Conservation (phyloP, 2,797 vertebrate genomes). For the Gambusia yucatana region DNA sequence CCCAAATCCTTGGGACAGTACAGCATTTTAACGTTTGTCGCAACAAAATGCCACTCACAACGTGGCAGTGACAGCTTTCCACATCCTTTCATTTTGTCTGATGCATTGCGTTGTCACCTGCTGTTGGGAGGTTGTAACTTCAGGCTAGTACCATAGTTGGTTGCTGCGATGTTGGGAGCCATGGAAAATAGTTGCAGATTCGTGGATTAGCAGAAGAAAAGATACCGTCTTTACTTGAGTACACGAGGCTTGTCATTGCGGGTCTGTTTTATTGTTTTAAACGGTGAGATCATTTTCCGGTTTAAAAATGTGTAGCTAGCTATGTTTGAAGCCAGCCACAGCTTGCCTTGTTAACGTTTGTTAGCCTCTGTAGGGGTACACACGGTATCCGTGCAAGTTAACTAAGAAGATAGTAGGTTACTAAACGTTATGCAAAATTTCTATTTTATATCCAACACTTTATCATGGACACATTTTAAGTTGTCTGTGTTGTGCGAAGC, state of each 20-base stretch:
- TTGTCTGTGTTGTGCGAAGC: conserved; percentile 25
- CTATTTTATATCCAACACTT: conserved; percentile 27
- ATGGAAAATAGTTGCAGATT: conserved; percentile 14
- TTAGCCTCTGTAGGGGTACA: neutral
- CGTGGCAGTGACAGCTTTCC: neutral
- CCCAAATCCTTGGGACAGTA: neutral
- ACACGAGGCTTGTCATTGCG: neutral
- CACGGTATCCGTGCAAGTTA: neutral
- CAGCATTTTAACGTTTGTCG: neutral
- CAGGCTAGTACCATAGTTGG: conserved; percentile 20
- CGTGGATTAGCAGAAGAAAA: conserved; percentile 16
- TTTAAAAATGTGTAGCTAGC: conserved; percentile 39
- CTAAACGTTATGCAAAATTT: neutral
- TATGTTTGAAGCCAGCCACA: conserved; percentile 19
- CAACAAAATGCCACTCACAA: neutral
- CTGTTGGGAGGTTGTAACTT: conserved; percentile 28
- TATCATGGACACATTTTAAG: conserved; percentile 45
- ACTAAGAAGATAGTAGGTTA: neutral
- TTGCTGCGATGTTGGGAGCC: conserved; percentile 22
- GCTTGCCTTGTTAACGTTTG: neutral
- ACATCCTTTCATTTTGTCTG: neutral
- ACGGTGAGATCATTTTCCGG: conserved; percentile 37
- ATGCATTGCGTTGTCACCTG: conserved; percentile 40
- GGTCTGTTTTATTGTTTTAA: conserved; percentile 4
- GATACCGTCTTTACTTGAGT: neutral